A percentile compares a stretch with the other conserved stretches of the same genome.
phyloP scores from a whole-genome alignment of 2,113 vertebrate genomes.

The Narcine bancroftii region DNA sequence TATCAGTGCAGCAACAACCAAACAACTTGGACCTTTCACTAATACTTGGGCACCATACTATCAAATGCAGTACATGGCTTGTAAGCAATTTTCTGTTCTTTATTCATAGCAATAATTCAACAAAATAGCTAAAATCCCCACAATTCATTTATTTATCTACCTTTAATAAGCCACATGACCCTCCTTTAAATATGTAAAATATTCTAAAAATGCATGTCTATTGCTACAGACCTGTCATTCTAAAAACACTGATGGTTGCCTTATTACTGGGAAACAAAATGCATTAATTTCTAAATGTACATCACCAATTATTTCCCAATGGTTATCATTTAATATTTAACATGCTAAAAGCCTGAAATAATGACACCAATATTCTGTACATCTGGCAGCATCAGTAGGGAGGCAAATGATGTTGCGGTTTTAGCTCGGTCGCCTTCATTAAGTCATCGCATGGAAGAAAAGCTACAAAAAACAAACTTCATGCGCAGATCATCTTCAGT shows the following conservation, averaged over 20 bases:
- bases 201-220: background rate
- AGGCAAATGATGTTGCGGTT: too few relatives aligned
- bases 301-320: background rate
- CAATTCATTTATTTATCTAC: background rate
- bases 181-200: background rate
- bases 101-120: background rate
- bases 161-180: background rate
- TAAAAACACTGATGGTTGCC: background rate
- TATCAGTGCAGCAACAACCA: background rate
- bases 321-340: background rate
- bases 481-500: too few relatives aligned
- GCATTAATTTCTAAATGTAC: background rate
- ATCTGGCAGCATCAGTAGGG: too few relatives aligned
- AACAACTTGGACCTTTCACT: background rate
- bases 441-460: too few relatives aligned
- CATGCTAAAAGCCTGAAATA: too few relatives aligned
- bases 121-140: background rate
- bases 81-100: background rate
- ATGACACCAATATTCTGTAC: too few relatives aligned
- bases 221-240: background rate
- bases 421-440: too few relatives aligned
- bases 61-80: background rate
- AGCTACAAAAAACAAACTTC: too few relatives aligned
- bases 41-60: background rate
- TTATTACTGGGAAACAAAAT: background rate